These are phyloP conservation scores for Heloderma charlesbogerti DNA, from an alignment of 2,113 vertebrate genomes.

Conservation along the genomic window DNA sequence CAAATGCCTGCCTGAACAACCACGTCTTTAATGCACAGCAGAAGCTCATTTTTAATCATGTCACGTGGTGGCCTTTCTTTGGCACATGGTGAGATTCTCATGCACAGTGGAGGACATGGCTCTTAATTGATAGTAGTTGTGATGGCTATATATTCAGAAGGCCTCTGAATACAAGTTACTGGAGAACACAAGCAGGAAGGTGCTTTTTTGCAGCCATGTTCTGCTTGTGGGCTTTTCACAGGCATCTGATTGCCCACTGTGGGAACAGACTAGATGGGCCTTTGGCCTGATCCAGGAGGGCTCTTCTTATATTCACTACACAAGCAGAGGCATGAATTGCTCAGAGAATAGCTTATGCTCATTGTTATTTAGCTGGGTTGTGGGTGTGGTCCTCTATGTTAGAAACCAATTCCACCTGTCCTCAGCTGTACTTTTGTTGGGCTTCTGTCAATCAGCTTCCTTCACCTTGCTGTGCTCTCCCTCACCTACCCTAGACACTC, in stretches of 20 bases:
- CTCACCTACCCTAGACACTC: conserved; percentile 2
- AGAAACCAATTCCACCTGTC: conserved; percentile 12
- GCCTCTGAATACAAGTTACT: neutral
- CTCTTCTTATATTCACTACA: neutral
- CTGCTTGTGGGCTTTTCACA: neutral
- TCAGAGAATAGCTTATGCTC: neutral
- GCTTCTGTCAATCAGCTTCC: neutral
- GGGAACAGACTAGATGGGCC: neutral
- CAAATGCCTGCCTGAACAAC: too few relatives aligned
- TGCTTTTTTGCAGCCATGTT: neutral
- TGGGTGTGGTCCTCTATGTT: neutral
- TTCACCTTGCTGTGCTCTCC: rapidly evolving
- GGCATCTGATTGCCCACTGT: neutral
- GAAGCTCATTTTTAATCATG: neutral
- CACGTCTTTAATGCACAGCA: too few relatives aligned
- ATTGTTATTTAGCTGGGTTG: neutral
- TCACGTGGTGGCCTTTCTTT: neutral
- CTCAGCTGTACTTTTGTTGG: neutral
- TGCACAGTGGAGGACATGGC: neutral
- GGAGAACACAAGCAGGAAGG: neutral
- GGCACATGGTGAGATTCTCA: neutral
- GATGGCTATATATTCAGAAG: neutral
- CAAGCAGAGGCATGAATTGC: too few relatives aligned
- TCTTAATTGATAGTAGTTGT: neutral
- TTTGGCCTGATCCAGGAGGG: neutral